Evolutionary conservation across 2,888 invertebrate species (phyloP), one percentile per base, ranked within the genome.

Genomic region (Autographa gamma): DNA sequence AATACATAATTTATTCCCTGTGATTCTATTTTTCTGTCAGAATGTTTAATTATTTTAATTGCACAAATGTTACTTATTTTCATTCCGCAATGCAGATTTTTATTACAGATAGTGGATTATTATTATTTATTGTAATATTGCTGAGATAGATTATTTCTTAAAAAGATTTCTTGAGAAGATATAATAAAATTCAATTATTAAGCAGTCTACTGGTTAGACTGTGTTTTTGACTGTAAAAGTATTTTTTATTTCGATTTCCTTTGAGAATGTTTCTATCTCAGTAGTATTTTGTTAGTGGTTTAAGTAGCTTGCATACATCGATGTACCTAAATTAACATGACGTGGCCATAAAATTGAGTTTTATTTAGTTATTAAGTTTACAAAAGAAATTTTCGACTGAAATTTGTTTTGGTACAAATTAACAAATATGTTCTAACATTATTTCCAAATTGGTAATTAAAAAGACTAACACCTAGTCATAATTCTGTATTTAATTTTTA

Each of bases 401-500:
- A 18, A 54, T 77, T 41, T 74, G 61, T 70, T 70, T 69, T 25
- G 72, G 77, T 80, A 81, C 79, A 85, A 81, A 80, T 80, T 71
- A 79, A 79, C 61, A 66, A 76, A 75, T 63, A 71, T 70, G 41
- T 80, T 71, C 59, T 76, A 83, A 81, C 59, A 43, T 64, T 68
- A 66, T 78, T 74, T 74, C 71, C 66, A 69, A 78, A 75, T 81
- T 80, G 60, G 54, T 74, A 77, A 81, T 77, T 81, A 77, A 85
- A 83, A 88, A 89, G 88, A 89, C 90, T 92, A 91, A 92, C 86
- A 74, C 82, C 91, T 92, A 92, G 91, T 92, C 90, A 90, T 90
- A 88, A 80, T 75, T 60, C 54, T 70, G 71, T 67, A 71, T 54
- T 69, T 67, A 52, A 64, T 48, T 62, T 18, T 63, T n/a, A 69